phyloP scores from a whole-genome alignment of 2,113 vertebrate species.

The Psophia crepitans region DNA sequence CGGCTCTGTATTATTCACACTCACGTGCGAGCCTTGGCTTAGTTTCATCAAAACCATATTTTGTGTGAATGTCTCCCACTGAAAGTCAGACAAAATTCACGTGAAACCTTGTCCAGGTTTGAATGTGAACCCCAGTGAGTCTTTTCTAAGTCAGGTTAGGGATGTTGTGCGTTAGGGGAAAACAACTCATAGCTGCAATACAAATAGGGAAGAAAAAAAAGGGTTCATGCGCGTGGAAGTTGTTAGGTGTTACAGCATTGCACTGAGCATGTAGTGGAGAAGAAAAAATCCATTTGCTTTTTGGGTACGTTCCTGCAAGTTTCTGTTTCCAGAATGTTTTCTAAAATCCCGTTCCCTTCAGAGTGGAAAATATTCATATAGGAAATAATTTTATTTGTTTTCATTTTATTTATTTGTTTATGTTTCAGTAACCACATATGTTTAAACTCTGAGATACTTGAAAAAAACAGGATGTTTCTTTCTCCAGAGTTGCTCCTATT shows the following conservation, averaged over 20 bases:
- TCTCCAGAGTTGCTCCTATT: background rate
- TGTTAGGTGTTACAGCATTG: background rate
- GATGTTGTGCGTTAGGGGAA: background rate
- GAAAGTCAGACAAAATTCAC: background rate
- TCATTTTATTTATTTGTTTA: background rate
- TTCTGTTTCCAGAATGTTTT: background rate
- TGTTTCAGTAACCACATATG: background rate
- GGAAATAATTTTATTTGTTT: background rate
- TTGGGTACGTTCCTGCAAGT: background rate
- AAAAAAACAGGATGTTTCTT: background rate
- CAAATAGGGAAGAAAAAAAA: rapidly evolving
- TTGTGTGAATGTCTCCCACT: background rate
- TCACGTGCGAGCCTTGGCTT: background rate
- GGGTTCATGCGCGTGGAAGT: background rate
- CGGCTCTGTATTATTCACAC: background rate
- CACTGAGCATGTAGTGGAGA: rapidly evolving
- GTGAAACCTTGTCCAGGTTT: background rate
- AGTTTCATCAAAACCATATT: slow-evolving; percentile 9
- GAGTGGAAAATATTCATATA: background rate
- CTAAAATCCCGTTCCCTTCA: background rate
- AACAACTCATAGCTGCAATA: background rate
- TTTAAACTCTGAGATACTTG: background rate
- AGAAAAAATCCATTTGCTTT: background rate
- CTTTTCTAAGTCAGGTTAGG: background rate
- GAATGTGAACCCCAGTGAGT: background rate